Evolutionary conservation across 2,113 vertebrate genomes (phyloP).

Genomic region (Gila orcuttii): DNA sequence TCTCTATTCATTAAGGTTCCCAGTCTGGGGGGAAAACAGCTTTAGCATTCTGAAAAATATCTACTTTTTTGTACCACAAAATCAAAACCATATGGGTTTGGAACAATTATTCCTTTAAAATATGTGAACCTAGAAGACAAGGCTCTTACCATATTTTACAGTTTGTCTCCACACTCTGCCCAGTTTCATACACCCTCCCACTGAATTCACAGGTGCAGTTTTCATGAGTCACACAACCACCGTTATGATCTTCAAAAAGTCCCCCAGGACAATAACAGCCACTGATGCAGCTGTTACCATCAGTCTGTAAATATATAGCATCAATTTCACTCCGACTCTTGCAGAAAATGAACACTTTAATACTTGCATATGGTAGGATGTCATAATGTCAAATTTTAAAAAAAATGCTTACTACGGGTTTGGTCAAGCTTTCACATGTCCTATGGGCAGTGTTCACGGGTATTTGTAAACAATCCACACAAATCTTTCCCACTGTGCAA

Average conservation of each 20-base stretch:
- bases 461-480: slow-evolving; percentile 65
- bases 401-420: slow-evolving; percentile 64
- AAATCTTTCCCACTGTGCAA: slow-evolving; percentile 64
- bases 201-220: slow-evolving; percentile 74
- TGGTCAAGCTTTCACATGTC: slow-evolving; percentile 71
- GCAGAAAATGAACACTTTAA: neutral
- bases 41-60: neutral
- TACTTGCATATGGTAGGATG: neutral
- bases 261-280: slow-evolving; percentile 73
- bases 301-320: slow-evolving; percentile 52
- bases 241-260: slow-evolving; percentile 70
- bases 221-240: slow-evolving; percentile 66
- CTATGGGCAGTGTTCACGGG: slow-evolving; percentile 61
- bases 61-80: neutral
- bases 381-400: no score
- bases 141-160: slow-evolving; percentile 71
- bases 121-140: neutral
- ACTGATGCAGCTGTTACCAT: slow-evolving; percentile 59
- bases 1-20: neutral
- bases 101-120: neutral
- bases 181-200: slow-evolving; percentile 61
- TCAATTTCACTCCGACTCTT: neutral
- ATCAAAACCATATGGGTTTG: neutral
- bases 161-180: slow-evolving; percentile 62
- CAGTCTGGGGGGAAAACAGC: neutral